phyloP scores from a whole-genome alignment of 2,888 invertebrate genomes.

The Theodoxus fluviatilis region DNA sequence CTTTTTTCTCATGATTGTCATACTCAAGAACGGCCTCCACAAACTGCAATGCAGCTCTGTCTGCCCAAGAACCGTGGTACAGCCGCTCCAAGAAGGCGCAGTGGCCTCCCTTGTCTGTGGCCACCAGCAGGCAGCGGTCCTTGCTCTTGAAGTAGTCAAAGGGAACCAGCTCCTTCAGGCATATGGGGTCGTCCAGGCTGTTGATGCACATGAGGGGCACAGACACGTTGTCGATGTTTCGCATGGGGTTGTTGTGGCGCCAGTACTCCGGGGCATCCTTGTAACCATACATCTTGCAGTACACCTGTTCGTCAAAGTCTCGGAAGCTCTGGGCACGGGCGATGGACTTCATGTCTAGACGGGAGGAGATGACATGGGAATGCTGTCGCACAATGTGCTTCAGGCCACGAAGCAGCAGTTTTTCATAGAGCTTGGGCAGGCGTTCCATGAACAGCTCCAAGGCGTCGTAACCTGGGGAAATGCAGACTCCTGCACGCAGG shows the following conservation, averaged over 20 bases:
- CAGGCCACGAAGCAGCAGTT: conserved; percentile 25
- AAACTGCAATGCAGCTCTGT: conserved; percentile 44
- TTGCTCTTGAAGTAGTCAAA: conserved; percentile 51
- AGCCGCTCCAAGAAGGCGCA: conserved; percentile 52
- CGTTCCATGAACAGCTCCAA: conserved; percentile 19
- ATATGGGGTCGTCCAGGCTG: conserved; percentile 46
- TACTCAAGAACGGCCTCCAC: conserved; percentile 46
- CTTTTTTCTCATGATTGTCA: too few species aligned
- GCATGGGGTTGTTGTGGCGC: conserved; percentile 42
- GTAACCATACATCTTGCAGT: conserved; percentile 31
- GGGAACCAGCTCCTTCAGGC: conserved; percentile 43
- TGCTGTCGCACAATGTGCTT: conserved; percentile 34
- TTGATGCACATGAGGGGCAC: conserved; percentile 41
- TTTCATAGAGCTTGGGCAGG: conserved; percentile 26
- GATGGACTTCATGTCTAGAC: conserved; percentile 32
- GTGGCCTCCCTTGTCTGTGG: conserved; percentile 54
- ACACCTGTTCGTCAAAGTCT: conserved; percentile 34
- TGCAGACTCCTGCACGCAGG: conserved; percentile 36
- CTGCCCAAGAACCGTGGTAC: conserved; percentile 42
- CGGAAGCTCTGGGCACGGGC: conserved; percentile 26
- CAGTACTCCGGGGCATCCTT: conserved; percentile 36
- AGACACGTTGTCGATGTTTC: conserved; percentile 39
- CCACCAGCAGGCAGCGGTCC: conserved; percentile 53
- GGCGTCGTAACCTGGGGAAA: conserved; percentile 40
- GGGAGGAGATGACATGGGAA: conserved; percentile 27